Conservation (phyloP, 2,113 vertebrate genomes). For the Pedetes capensis region DNA sequence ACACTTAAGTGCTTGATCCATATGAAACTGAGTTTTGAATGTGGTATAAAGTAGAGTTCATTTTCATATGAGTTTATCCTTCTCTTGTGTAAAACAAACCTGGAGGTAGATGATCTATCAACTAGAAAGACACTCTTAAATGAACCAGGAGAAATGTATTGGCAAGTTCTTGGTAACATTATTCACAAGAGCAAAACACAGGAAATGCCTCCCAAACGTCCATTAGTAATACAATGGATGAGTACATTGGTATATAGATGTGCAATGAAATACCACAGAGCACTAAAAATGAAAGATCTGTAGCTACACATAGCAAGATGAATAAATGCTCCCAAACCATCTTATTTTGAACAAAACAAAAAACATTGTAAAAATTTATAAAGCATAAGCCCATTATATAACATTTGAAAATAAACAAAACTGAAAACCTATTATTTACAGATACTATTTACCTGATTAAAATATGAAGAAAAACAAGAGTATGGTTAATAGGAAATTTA, state of each 20-base stretch:
- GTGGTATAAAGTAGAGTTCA: neutral
- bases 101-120: neutral
- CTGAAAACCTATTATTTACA: neutral
- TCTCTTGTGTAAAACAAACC: neutral
- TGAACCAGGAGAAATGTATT: neutral
- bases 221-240: neutral
- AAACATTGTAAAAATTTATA: neutral
- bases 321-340: neutral
- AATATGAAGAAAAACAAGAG: neutral
- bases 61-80: neutral
- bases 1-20: neutral
- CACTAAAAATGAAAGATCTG: neutral
- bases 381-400: neutral
- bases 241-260: neutral
- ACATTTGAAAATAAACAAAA: neutral
- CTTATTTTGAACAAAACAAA: neutral
- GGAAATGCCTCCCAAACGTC: neutral
- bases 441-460: neutral
- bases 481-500: neutral
- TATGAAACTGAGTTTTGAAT: constrained; percentile 11
- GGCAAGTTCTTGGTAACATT: neutral
- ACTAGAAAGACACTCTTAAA: neutral
- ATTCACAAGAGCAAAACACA: neutral
- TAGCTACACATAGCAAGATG: neutral
- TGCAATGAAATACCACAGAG: neutral